phyloP scores from a whole-genome alignment of 1,140 invertebrate species.

The Ceratina australensis region DNA sequence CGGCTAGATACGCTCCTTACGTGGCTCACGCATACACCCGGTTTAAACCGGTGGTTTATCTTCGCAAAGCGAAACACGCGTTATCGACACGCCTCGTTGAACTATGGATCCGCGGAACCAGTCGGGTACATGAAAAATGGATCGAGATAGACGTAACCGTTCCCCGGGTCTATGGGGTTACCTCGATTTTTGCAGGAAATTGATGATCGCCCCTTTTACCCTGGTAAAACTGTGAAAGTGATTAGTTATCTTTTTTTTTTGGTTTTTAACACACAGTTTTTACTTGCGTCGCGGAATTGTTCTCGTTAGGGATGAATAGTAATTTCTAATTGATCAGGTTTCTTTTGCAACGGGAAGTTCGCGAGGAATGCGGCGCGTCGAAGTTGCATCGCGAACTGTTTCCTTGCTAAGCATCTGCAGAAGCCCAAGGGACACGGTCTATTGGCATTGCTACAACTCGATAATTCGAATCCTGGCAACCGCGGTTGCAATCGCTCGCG shows the following conservation, averaged over 20 bases:
- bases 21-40: not conserved
- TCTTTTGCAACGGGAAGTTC: too few relatives aligned
- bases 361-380: not conserved
- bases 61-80: conserved; percentile 15
- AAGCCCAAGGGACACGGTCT: not conserved
- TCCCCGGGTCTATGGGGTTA: not conserved
- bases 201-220: not conserved
- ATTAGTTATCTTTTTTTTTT: not conserved
- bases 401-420: not conserved
- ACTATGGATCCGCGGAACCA: not conserved
- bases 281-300: too few relatives aligned
- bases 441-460: not conserved
- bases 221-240: conserved; percentile 1
- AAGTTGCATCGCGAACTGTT: not conserved
- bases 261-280: too few relatives aligned
- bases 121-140: conserved; percentile 2
- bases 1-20: not conserved
- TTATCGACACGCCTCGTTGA: conserved; percentile 27
- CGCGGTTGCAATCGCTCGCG: conserved; percentile 4
- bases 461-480: conserved; percentile 13
- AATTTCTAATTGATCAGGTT: too few relatives aligned
- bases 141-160: not conserved
- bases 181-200: conserved; percentile 2
- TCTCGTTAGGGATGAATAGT: too few relatives aligned
- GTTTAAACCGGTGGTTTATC: conserved; percentile 13